A percentile compares a stretch with the other conserved stretches of the same genome.
phyloP scores from a whole-genome alignment of 1,140 invertebrate genomes.

The Euura lappo region DNA sequence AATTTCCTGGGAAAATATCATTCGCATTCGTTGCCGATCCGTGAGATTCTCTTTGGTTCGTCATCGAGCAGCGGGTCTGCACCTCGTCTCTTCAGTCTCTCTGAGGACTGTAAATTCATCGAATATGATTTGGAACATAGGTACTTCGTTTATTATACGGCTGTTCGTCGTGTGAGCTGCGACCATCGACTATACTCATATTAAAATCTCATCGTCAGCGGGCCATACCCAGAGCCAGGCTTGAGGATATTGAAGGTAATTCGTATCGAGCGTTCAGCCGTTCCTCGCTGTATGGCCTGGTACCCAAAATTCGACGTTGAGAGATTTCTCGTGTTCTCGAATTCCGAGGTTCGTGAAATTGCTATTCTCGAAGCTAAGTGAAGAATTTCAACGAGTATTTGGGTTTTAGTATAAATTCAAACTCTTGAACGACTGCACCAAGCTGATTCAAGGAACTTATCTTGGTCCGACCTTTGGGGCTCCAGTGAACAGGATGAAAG shows the following conservation, averaged over 20 bases:
- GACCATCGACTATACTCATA: neutral
- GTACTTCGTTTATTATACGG: conserved; percentile 49
- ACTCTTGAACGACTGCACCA: conserved; percentile 67
- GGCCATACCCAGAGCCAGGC: conserved; percentile 48
- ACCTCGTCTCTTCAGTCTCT: conserved; percentile 65
- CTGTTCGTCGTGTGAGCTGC: conserved; percentile 24
- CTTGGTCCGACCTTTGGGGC: conserved; percentile 70
- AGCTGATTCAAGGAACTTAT: conserved; percentile 67
- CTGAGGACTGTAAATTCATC: conserved; percentile 67
- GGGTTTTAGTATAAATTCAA: conserved; percentile 71
- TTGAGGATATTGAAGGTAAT: conserved; percentile 52
- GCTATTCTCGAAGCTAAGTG: conserved; percentile 13
- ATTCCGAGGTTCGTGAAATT: conserved; percentile 55
- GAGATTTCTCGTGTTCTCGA: conserved; percentile 54
- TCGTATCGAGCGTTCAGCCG: conserved; percentile 68
- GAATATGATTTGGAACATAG: conserved; percentile 72
- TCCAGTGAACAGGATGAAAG: conserved; percentile 64
- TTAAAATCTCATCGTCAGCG: conserved; percentile 26
- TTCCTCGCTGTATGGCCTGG: conserved; percentile 63
- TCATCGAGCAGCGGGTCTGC: conserved; percentile 33
- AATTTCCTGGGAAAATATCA: conserved; percentile 64
- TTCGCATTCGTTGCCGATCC: conserved; percentile 64
- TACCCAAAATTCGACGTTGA: conserved; percentile 41
- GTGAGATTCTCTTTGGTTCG: conserved; percentile 59
- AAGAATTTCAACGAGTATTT: conserved; percentile 17